Conservation (phyloP, 2,113 vertebrate species). For the Melanerpes aurifrons region DNA sequence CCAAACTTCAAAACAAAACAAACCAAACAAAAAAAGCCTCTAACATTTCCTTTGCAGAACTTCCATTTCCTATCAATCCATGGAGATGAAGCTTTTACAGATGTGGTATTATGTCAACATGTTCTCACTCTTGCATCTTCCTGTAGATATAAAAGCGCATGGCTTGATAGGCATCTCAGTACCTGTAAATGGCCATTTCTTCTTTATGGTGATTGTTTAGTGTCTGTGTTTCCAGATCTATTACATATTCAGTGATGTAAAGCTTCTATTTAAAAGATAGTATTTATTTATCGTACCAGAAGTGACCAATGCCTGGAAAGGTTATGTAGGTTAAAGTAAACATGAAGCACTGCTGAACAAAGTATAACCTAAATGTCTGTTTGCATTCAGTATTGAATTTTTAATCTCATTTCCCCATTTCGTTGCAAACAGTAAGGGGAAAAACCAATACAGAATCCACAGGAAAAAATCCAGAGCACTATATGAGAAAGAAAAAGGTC, state of each 20-base stretch:
- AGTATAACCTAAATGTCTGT: slow-evolving; percentile 44
- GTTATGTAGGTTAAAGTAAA: slow-evolving; percentile 60
- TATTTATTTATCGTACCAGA: slow-evolving; percentile 62
- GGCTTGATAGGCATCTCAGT: neutral
- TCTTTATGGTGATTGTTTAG: slow-evolving; percentile 40
- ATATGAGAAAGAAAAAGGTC: neutral
- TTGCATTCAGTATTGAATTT: slow-evolving; percentile 56
- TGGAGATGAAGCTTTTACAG: neutral
- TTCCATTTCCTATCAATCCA: neutral
- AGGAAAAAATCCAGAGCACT: slow-evolving; percentile 20
- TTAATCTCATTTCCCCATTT: slow-evolving; percentile 70
- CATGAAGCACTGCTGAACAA: slow-evolving; percentile 26
- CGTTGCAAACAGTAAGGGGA: slow-evolving; percentile 19
- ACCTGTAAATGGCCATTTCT: slow-evolving; percentile 18
- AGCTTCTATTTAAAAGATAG: slow-evolving; percentile 59
- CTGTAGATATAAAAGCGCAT: neutral
- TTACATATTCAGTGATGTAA: slow-evolving; percentile 60
- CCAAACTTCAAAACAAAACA: neutral
- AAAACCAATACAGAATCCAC: slow-evolving; percentile 23
- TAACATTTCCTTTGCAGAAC: neutral
- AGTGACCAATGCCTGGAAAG: slow-evolving; percentile 51
- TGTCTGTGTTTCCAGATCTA: neutral
- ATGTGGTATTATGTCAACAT: neutral
- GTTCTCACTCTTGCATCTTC: neutral
- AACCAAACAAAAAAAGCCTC: no score